Conservation (phyloP, 1,140 invertebrate genomes). For the Cotesia glomerata region DNA sequence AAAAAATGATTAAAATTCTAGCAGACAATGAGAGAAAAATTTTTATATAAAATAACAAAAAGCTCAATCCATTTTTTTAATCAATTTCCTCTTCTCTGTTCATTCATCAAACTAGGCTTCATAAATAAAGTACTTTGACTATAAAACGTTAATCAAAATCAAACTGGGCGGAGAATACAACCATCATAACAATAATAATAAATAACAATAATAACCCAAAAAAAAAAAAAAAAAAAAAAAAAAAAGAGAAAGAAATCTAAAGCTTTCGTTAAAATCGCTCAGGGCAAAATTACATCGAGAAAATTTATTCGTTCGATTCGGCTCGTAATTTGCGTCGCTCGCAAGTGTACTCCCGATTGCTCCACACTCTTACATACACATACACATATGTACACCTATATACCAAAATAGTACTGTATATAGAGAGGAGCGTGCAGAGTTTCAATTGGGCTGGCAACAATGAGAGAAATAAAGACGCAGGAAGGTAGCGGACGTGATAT, state of each 20-base stretch:
- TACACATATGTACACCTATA: too few species aligned
- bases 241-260: neutral
- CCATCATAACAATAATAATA: neutral
- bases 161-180: neutral
- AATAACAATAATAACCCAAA: neutral
- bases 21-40: too few species aligned
- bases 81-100: too few species aligned
- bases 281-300: neutral
- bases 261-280: neutral
- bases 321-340: constrained; percentile 29
- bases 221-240: neutral
- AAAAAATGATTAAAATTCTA: too few species aligned
- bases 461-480: neutral
- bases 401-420: too few species aligned
- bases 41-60: too few species aligned
- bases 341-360: constrained; percentile 22
- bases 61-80: too few species aligned
- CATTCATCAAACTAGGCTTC: too few species aligned
- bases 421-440: constrained; percentile 21
- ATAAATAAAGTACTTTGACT: too few species aligned
- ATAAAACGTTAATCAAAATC: too few species aligned
- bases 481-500: neutral
- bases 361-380: too few species aligned
- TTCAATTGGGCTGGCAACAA: constrained; percentile 25
- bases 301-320: constrained; percentile 25